Evolutionary conservation across 2,888 invertebrate genomes (phyloP).

Genomic region (Cantharis rufa): DNA sequence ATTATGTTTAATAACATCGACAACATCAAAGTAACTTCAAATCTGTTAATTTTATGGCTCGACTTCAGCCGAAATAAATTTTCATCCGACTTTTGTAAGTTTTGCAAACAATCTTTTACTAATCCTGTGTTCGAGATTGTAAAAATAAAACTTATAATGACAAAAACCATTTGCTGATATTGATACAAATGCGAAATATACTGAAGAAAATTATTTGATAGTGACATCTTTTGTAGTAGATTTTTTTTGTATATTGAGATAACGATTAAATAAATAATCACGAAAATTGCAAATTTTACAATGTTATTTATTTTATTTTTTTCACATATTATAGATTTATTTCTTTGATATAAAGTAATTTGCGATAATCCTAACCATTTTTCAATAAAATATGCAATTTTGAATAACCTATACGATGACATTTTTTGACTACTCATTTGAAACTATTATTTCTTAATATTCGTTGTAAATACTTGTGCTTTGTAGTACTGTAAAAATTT

Average conservation of each 20-base stretch:
- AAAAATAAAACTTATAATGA: not conserved
- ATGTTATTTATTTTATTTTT: not conserved
- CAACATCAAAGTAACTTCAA: not conserved
- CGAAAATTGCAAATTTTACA: not conserved
- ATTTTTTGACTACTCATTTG: not conserved
- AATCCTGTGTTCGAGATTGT: not conserved
- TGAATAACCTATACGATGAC: not conserved
- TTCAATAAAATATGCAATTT: not conserved
- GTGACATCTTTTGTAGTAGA: not conserved
- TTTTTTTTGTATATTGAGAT: not conserved
- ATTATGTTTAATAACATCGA: not conserved
- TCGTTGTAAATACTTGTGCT: too few relatives aligned
- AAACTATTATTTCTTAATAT: not conserved
- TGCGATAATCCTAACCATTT: not conserved
- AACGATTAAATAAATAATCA: not conserved
- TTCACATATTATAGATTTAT: not conserved
- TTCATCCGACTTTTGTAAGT: not conserved
- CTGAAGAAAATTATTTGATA: not conserved
- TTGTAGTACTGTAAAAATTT: too few relatives aligned
- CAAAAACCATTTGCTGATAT: not conserved
- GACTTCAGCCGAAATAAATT: not conserved
- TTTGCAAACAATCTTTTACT: not conserved
- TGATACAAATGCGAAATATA: not conserved
- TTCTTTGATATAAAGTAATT: not conserved
- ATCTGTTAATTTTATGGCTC: not conserved